Conservation (phyloP, 2,797 vertebrate genomes). For the Muraenolepis orangiensis region DNA sequence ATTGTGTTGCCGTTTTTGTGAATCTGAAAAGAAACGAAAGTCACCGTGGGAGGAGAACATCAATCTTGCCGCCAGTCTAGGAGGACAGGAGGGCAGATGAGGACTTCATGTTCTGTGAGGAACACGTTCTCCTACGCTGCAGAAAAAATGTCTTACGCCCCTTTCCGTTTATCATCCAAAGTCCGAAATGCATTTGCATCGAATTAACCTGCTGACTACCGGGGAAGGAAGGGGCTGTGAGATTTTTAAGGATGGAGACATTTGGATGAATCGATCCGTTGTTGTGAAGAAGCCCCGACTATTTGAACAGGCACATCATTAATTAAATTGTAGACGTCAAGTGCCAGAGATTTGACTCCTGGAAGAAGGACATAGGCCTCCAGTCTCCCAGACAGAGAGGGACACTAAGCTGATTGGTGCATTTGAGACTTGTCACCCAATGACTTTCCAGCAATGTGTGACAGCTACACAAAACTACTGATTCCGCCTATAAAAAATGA, state of each 20-base stretch:
- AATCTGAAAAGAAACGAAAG: conserved; percentile 42
- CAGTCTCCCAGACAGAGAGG: background rate
- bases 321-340: conserved; percentile 46
- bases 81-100: conserved; percentile 47
- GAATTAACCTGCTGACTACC: conserved; percentile 35
- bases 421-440: background rate
- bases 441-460: background rate
- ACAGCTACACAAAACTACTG: background rate
- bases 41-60: conserved; percentile 53
- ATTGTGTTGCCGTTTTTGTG: conserved; percentile 55
- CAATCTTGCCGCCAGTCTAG: conserved; percentile 49
- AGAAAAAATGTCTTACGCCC: conserved; percentile 37
- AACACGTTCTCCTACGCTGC: conserved; percentile 45
- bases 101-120: conserved; percentile 50
- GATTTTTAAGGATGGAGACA: conserved; percentile 35
- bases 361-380: conserved; percentile 17
- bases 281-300: conserved; percentile 30
- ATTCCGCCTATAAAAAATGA: background rate
- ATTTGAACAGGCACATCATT: conserved; percentile 32
- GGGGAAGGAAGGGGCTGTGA: background rate
- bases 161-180: conserved; percentile 43
- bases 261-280: conserved; percentile 57
- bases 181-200: conserved; percentile 52
- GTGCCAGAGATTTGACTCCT: conserved; percentile 36
- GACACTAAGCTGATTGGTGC: background rate